A percentile compares a stretch with the other conserved stretches of the same genome.
Conservation (phyloP, 2,113 vertebrate genomes). For the Craseonycteris thonglongyai region DNA sequence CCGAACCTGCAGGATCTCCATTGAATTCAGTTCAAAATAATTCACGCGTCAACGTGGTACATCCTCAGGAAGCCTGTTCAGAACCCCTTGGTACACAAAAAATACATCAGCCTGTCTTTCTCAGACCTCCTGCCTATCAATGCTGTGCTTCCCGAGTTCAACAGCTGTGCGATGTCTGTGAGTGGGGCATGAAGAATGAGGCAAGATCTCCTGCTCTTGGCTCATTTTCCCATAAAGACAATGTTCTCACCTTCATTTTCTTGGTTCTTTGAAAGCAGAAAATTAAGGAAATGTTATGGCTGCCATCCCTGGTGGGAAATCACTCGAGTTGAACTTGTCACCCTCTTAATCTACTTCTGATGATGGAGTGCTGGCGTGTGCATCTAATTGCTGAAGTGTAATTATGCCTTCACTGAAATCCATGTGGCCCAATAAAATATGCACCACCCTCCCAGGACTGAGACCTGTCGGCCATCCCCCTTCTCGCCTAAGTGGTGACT, state of each 20-base stretch:
- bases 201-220: not conserved
- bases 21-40: not conserved
- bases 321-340: not conserved
- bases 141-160: not conserved
- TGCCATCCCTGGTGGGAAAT: not conserved
- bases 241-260: not conserved
- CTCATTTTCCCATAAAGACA: not conserved
- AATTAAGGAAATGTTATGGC: not conserved
- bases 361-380: slow-evolving; percentile 16
- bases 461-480: not conserved
- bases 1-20: not conserved
- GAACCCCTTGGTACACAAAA: not conserved
- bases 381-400: slow-evolving; percentile 4
- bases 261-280: slow-evolving; percentile 30
- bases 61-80: not conserved
- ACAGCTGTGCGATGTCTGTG: not conserved
- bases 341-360: not conserved
- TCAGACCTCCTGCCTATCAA: not conserved
- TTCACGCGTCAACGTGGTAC: not conserved
- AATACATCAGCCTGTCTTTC: not conserved
- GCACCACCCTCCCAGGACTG: not conserved
- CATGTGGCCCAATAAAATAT: slow-evolving; percentile 44
- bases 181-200: not conserved
- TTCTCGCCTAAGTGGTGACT: not conserved
- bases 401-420: slow-evolving; percentile 62